Base-by-base conservation (phyloP, 2,888 invertebrate genomes). In the Hirtodrosophila cameraria region DNA sequence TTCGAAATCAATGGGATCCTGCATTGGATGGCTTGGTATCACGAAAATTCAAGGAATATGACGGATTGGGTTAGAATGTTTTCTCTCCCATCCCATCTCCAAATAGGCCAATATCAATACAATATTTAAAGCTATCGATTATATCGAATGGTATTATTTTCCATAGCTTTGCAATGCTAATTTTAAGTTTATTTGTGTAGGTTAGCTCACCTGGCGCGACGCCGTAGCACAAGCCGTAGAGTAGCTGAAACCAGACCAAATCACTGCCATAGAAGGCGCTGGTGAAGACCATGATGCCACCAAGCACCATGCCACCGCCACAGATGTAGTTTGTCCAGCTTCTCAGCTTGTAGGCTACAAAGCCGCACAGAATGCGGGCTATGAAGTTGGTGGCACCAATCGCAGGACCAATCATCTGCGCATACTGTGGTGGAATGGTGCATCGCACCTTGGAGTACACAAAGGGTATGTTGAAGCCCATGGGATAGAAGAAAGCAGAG, bases 401-500 rank as follows among this genome's bases (percentile, higher is more conserved):
- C 4, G 94, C 91, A 1, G 88, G 85, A 2, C 82, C 53, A 11
- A 88, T 72, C 11, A 72, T 15, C 0, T 36, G 46, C 0, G 75
- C 68, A 16, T 76, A 69, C 0, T 72, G 12, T 0, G 0, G 0
- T 0, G 71, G 70, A 18, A 93, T 91, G 0, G 87, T 82, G 1
- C 94, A 93, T 64, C 94, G 90, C 3, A 16, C 38, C 36, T 67
- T 83, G 2, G 95, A 91, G 84, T 94, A 96, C 69, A 95, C 92
- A 88, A 94, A 96, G 0, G 96, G 96, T n/a, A 95, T 94, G 87
- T 95, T 95, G 84, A 95, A 94, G 67, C 96, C 96, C 88, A 95
- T 92, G 85, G 95, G 93, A 0, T 95, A 95, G 54, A 96, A 90
- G 60, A 95, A 94, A 8, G 96, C 91, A 42, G 91, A 91, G 0